Conservation (phyloP, 2,888 invertebrate genomes). For the Aproaerema taeniolella region DNA sequence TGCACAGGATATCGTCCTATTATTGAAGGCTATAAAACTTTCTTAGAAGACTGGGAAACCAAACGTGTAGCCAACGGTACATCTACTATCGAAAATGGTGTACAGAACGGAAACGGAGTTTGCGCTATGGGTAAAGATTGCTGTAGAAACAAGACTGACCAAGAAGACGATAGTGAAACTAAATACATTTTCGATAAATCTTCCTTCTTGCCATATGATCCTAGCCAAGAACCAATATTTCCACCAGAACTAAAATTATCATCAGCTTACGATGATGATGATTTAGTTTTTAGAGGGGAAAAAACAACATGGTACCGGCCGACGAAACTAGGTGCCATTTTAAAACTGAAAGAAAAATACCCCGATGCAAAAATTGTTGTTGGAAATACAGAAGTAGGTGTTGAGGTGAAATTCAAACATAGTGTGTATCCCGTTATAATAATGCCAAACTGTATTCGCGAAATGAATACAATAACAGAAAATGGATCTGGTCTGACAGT, state of each 20-base stretch:
- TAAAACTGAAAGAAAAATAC: slow-evolving; percentile 80
- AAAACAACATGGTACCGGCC: slow-evolving; percentile 85
- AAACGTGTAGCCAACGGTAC: slow-evolving; percentile 41
- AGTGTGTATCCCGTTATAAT: slow-evolving; percentile 86
- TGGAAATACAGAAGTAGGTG: slow-evolving; percentile 90
- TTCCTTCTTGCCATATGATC: slow-evolving; percentile 82
- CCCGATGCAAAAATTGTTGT: slow-evolving; percentile 86
- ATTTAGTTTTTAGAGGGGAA: slow-evolving; percentile 62
- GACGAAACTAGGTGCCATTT: slow-evolving; percentile 73
- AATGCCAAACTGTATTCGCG: slow-evolving; percentile 91
- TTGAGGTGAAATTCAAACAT: slow-evolving; percentile 90
- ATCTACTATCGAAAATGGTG: slow-evolving; percentile 22
- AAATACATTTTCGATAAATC: slow-evolving; percentile 77
- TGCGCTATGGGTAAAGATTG: slow-evolving; percentile 82
- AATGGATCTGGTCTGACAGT: slow-evolving; percentile 79
- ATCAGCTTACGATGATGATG: slow-evolving; percentile 77
- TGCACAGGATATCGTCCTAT: slow-evolving; percentile 93
- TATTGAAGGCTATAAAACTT: slow-evolving; percentile 88
- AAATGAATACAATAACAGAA: slow-evolving; percentile 80
- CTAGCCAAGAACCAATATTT: slow-evolving; percentile 89
- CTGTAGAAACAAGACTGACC: slow-evolving; percentile 71
- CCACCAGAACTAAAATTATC: slow-evolving; percentile 86
- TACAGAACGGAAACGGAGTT: slow-evolving; percentile 31
- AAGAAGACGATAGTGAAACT: slow-evolving; percentile 55
- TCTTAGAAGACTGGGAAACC: slow-evolving; percentile 84